Evolutionary conservation across 2,113 vertebrate species (phyloP).

Genomic region (Laticauda laticaudata): DNA sequence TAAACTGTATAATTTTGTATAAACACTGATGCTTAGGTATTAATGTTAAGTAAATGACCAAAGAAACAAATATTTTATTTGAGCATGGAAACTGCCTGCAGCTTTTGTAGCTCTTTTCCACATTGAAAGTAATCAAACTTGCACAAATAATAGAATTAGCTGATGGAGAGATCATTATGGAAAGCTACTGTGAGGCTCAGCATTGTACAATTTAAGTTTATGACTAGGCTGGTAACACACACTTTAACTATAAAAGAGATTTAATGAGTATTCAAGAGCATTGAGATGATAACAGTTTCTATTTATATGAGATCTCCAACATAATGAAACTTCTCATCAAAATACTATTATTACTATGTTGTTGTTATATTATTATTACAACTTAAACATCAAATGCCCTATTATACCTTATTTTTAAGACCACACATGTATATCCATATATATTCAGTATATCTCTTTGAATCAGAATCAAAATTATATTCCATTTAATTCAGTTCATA

Average conservation of each 20-base stretch:
- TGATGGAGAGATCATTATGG: not conserved
- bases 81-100: constrained; percentile 8
- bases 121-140: constrained; percentile 30
- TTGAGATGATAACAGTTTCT: not conserved
- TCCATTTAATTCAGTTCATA: not conserved
- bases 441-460: not conserved
- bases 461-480: not conserved
- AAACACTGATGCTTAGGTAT: constrained; percentile 36
- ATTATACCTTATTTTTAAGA: not conserved
- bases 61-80: not conserved
- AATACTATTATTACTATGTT: not conserved
- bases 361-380: not conserved
- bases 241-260: not conserved
- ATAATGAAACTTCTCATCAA: not conserved
- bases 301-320: not conserved
- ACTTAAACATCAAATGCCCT: not conserved
- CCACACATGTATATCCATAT: too few relatives aligned
- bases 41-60: constrained; percentile 24
- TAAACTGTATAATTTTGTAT: not conserved
- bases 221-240: not conserved
- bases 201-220: not conserved
- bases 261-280: not conserved
- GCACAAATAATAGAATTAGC: not conserved
- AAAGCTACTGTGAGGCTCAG: not conserved
- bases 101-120: not conserved